These are phyloP conservation scores for Cryptocephalus moraei DNA, from an alignment of 2,888 invertebrate genomes.

Conservation along the genomic window DNA sequence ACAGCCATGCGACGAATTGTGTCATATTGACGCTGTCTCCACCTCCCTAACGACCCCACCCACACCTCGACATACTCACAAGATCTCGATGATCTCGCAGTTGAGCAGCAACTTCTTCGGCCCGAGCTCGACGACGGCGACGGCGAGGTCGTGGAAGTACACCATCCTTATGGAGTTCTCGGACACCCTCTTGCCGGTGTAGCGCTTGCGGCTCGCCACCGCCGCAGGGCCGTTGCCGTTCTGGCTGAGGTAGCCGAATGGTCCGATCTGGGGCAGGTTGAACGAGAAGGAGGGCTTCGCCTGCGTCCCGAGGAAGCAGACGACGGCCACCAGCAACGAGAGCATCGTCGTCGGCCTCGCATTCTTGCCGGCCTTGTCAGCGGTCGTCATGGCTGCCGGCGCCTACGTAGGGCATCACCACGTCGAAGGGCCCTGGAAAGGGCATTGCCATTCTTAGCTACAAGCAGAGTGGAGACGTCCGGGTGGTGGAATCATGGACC, in stretches of 20 bases:
- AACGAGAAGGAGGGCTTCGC: conserved; percentile 30
- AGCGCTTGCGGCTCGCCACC: conserved; percentile 41
- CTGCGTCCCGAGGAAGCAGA: conserved; percentile 24
- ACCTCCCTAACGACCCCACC: too few species aligned
- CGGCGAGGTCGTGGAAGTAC: conserved; percentile 72
- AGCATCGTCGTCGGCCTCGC: too few species aligned
- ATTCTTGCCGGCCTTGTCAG: too few species aligned
- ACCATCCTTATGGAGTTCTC: conserved; percentile 64
- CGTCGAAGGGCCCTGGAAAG: too few species aligned
- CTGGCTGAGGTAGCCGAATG: conserved; percentile 19
- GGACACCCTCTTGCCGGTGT: conserved; percentile 52
- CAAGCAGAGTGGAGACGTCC: too few species aligned
- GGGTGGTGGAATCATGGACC: too few species aligned
- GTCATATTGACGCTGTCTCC: too few species aligned
- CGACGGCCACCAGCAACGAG: conserved; percentile 4
- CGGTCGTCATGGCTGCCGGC: too few species aligned
- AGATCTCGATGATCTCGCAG: conserved; percentile 77
- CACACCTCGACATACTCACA: conserved; percentile 55
- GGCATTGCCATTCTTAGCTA: too few species aligned
- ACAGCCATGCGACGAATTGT: too few species aligned
- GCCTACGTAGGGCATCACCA: too few species aligned
- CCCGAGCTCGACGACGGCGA: conserved; percentile 72
- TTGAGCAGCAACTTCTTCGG: conserved; percentile 58
- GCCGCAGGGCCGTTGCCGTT: not conserved
- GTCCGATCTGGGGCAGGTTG: conserved; percentile 24